Base-by-base conservation (phyloP, 2,888 invertebrate genomes). In the Paralinhomoeus sp. region DNA sequence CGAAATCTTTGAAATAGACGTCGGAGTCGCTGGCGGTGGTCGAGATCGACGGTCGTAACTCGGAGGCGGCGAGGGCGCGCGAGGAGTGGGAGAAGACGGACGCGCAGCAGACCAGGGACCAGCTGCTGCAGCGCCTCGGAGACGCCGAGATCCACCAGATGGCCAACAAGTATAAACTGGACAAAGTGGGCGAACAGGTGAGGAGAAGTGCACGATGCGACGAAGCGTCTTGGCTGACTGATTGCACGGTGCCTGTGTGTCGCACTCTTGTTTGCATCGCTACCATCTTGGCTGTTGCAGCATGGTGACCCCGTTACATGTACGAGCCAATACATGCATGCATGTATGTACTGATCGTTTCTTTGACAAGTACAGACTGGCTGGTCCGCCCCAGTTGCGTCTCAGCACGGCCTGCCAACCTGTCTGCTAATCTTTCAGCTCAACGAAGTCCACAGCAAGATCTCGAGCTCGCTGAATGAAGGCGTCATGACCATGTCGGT, bases 11-110 rank as follows among this genome's bases (percentile, higher is more conserved):
- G n/a, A n/a, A n/a, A n/a, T n/a, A n/a, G n/a, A n/a, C n/a, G n/a
- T n/a, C n/a, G 27, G 27, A 27, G 5, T 27, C 27, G 7, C 12
- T 12, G 22, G 51, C 54, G 17, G 50, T 60, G 24, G 47, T 57
- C 27, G 60, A 60, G 41, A 60, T 60, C 41, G 60, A 60, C 38
- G 54, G 58, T 43, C 48, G 54, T 41, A 60, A 60, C 40, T 45
- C 58, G 39, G 46, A 52, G 21, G 53, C 51, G 9, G 48, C 49
- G 1, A 56, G 54, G 44, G 52, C 52, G 23, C 50, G 49, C 43
- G 45, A 52, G 35, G 47, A 45, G 15, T 42, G 20, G 24, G 50
- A 51, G 2, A 20, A 48, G 17, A 41, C 22, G n/a, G 9, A 3
- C 7, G 9, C n/a, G 24, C 55, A 57, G 46, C 53, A 51, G 2